A percentile compares a stretch with the other conserved stretches of the same genome.
Conservation (phyloP, 2,797 vertebrate genomes). For the Acanthurus tractus region DNA sequence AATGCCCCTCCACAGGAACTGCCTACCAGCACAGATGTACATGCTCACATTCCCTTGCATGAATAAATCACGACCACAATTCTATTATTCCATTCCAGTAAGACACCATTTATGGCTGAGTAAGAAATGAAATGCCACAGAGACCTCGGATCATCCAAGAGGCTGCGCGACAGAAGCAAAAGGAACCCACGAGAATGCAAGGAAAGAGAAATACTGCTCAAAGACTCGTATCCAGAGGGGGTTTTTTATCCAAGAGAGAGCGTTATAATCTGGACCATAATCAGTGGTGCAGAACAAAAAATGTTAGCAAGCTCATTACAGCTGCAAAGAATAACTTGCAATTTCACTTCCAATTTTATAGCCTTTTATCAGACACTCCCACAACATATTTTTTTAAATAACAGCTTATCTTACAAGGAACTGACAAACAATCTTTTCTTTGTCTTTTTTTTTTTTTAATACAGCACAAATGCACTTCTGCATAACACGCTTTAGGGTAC, state of each 20-base stretch:
- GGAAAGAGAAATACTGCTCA: slow-evolving; percentile 54
- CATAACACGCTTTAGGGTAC: slow-evolving; percentile 25
- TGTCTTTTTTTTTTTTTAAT: neutral
- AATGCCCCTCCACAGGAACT: slow-evolving; percentile 49
- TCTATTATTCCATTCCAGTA: slow-evolving; percentile 72
- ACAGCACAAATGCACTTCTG: slow-evolving; percentile 1
- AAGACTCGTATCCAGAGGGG: slow-evolving; percentile 35
- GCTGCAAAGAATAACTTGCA: slow-evolving; percentile 53
- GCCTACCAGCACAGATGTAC: slow-evolving; percentile 43
- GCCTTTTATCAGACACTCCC: slow-evolving; percentile 44
- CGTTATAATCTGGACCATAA: slow-evolving; percentile 56
- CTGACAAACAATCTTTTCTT: slow-evolving; percentile 30
- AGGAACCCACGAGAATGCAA: slow-evolving; percentile 58
- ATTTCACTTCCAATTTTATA: slow-evolving; percentile 54
- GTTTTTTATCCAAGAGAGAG: slow-evolving; percentile 31
- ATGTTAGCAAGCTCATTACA: slow-evolving; percentile 57
- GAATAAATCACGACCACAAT: slow-evolving; percentile 74
- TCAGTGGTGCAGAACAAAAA: slow-evolving; percentile 55
- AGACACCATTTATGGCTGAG: slow-evolving; percentile 74
- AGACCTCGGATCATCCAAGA: slow-evolving; percentile 70
- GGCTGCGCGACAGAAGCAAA: slow-evolving; percentile 52
- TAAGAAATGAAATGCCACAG: slow-evolving; percentile 76
- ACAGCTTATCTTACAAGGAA: slow-evolving; percentile 40
- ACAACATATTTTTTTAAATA: slow-evolving; percentile 19
- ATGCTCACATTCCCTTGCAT: slow-evolving; percentile 69